Conservation (phyloP, 1,140 invertebrate genomes). For the Diploscapter pachys region DNA sequence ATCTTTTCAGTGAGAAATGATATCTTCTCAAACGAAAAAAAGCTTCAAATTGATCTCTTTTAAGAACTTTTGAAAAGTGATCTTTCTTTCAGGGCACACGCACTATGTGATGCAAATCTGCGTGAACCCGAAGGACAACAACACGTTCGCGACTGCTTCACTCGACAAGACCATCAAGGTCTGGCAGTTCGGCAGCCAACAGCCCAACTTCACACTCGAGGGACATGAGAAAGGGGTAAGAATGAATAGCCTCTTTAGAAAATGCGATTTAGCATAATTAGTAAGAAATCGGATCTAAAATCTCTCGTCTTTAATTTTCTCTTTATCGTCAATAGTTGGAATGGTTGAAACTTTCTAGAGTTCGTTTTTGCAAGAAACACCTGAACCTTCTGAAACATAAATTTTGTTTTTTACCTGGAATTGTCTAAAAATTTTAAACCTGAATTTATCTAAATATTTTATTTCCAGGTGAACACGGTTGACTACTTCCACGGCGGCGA, state of each 20-base stretch:
- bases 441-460: neutral
- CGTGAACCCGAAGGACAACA: slow-evolving; percentile 99
- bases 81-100: slow-evolving; percentile 71
- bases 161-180: slow-evolving; percentile 90
- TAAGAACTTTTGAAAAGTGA: neutral
- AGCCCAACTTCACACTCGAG: slow-evolving; percentile 94
- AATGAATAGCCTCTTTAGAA: slow-evolving; percentile 2
- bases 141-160: slow-evolving; percentile 98
- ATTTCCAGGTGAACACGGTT: slow-evolving; percentile 77
- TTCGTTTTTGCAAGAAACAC: too few species aligned
- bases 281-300: too few species aligned
- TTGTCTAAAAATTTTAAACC: too few species aligned
- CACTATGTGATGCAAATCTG: slow-evolving; percentile 99
- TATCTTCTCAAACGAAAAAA: too few species aligned
- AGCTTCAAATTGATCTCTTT: too few species aligned
- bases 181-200: slow-evolving; percentile 93
- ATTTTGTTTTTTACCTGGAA: too few species aligned
- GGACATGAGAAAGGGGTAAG: slow-evolving; percentile 90
- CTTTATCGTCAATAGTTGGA: too few species aligned
- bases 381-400: too few species aligned
- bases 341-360: too few species aligned
- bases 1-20: too few species aligned
- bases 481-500: slow-evolving; percentile 99
- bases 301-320: too few species aligned
- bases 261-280: too few species aligned